A percentile compares a stretch with the other conserved stretches of the same genome.
phyloP scores from a whole-genome alignment of 1,140 invertebrate species.

The Nautilus pompilius region DNA sequence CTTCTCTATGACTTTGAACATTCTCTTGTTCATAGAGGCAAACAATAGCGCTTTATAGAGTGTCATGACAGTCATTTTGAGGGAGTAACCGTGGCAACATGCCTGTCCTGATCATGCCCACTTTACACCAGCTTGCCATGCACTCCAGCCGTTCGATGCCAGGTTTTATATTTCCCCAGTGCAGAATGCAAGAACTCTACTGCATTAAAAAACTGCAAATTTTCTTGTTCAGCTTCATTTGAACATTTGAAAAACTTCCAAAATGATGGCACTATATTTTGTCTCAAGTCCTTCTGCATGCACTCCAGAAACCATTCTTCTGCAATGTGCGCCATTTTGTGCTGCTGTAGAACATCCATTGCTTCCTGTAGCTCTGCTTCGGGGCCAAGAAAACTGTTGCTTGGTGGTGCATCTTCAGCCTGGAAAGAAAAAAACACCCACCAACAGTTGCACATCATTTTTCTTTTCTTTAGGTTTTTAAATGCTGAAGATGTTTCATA shows the following conservation, averaged over 20 bases:
- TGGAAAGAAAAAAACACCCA: background rate
- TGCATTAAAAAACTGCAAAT: conserved; percentile 19
- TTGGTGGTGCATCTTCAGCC: background rate
- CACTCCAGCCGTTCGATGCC: conserved; percentile 27
- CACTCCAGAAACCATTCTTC: conserved; percentile 44
- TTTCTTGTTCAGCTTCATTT: background rate
- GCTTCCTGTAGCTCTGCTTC: conserved; percentile 24
- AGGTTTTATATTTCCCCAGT: conserved; percentile 19
- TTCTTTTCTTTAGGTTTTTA: too few species aligned
- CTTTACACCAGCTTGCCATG: background rate
- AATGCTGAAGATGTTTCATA: background rate
- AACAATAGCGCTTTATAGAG: conserved; percentile 39
- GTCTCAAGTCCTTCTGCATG: conserved; percentile 33
- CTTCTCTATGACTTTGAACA: conserved; percentile 28
- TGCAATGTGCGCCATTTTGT: conserved; percentile 28
- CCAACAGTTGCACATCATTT: background rate
- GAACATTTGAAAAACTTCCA: conserved; percentile 25
- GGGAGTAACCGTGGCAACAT: background rate
- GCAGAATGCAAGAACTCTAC: conserved; percentile 30
- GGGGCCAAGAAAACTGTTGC: background rate
- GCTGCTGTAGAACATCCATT: conserved; percentile 20
- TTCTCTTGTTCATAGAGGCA: conserved; percentile 21
- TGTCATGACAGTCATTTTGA: background rate
- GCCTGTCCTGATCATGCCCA: background rate
- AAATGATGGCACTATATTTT: conserved; percentile 28